phyloP scores from a whole-genome alignment of 1,140 invertebrate species.

The Drosophila tropicalis region DNA sequence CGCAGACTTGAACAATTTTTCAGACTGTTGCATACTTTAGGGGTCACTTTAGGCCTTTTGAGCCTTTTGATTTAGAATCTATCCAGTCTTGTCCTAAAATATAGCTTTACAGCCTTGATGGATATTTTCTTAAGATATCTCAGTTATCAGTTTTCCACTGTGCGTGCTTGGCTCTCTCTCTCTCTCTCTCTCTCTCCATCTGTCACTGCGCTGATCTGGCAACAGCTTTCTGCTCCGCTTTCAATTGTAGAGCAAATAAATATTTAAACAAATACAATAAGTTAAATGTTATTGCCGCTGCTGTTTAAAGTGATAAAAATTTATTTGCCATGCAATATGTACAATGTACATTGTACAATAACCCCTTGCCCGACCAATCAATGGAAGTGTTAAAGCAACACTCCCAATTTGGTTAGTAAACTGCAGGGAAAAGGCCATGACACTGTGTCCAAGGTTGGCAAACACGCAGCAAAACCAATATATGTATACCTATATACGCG shows the following conservation, averaged over 20 bases:
- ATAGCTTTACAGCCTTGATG: too few relatives aligned
- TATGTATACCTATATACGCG: neutral
- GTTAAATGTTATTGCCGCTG: slow-evolving; percentile 17
- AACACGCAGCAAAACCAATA: neutral
- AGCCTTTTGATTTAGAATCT: too few relatives aligned
- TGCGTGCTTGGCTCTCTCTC: neutral
- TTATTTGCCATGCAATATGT: slow-evolving; percentile 20
- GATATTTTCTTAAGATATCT: neutral
- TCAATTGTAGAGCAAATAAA: slow-evolving; percentile 73
- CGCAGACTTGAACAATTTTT: too few relatives aligned
- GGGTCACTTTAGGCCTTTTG: too few relatives aligned
- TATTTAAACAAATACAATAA: slow-evolving; percentile 48
- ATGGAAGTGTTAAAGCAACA: slow-evolving; percentile 19
- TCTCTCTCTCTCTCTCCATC: neutral
- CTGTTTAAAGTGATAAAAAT: slow-evolving; percentile 52
- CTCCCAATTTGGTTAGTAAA: slow-evolving; percentile 63
- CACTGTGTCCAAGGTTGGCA: slow-evolving; percentile 62
- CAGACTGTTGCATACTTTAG: too few relatives aligned
- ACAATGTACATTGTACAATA: neutral
- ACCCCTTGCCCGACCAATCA: neutral
- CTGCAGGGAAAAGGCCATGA: slow-evolving; percentile 45
- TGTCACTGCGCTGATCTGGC: slow-evolving; percentile 1
- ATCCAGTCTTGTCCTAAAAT: too few relatives aligned
- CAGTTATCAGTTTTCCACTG: slow-evolving; percentile 13
- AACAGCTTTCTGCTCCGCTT: slow-evolving; percentile 45